These are phyloP conservation scores for Tricholauxania praeusta DNA, from an alignment of 2,888 invertebrate species.

Conservation along the genomic window DNA sequence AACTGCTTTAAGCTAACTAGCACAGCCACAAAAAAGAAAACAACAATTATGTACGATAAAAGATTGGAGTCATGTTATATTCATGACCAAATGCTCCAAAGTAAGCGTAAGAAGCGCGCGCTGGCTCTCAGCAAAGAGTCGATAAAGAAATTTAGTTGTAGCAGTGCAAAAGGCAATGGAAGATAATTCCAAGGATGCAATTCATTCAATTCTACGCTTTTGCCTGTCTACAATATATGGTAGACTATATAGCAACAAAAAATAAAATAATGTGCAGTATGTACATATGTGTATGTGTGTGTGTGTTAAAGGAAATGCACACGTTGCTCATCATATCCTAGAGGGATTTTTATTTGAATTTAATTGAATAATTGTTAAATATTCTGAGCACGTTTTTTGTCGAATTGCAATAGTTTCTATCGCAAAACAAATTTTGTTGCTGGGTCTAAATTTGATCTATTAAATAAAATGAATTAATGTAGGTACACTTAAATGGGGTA, in stretches of 20 bases:
- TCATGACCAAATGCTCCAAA: constrained; percentile 18
- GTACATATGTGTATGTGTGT: neutral
- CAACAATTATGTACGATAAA: neutral
- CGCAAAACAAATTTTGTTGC: neutral
- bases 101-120: neutral
- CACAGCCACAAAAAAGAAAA: constrained; percentile 10
- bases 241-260: neutral
- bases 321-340: constrained; percentile 40
- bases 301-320: constrained; percentile 9
- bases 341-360: constrained; percentile 64
- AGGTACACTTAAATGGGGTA: too few species aligned
- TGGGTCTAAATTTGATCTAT: too few species aligned
- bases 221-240: constrained; percentile 21
- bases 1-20: constrained; percentile 20
- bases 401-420: constrained; percentile 24
- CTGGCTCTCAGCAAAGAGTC: neutral
- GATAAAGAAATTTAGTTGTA: constrained; percentile 9
- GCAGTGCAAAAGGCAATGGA: constrained; percentile 21
- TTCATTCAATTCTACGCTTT: constrained; percentile 28
- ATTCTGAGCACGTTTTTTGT: constrained; percentile 58
- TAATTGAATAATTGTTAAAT: constrained; percentile 68
- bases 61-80: constrained; percentile 25
- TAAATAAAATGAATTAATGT: too few species aligned
- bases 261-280: constrained; percentile 25
- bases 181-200: constrained; percentile 37